Conservation (phyloP, 2,797 vertebrate genomes). For the Bryconaethiops microstoma region DNA sequence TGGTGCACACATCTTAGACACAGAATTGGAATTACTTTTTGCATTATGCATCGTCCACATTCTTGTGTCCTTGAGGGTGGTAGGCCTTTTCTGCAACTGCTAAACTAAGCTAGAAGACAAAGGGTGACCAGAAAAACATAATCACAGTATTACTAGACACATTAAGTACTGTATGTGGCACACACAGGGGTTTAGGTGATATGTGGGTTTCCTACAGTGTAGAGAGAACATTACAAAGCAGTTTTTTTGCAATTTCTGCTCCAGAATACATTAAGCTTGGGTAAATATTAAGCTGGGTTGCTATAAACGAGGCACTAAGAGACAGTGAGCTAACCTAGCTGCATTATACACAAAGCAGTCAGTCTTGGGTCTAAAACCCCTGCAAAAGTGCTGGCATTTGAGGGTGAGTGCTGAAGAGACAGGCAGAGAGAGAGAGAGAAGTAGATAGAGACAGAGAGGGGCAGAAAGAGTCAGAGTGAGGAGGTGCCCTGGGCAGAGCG, state of each 20-base stretch:
- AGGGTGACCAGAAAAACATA: neutral
- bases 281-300: too few species aligned
- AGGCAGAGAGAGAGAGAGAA: too few species aligned
- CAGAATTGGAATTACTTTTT: neutral
- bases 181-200: neutral
- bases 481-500: neutral
- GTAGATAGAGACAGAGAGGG: too few species aligned
- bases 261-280: too few species aligned
- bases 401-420: neutral
- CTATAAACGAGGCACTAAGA: too few species aligned
- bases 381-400: neutral
- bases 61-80: slow-evolving; percentile 13
- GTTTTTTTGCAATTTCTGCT: too few species aligned
- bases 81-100: neutral
- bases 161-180: neutral
- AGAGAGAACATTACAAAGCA: neutral
- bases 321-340: neutral
- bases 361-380: neutral
- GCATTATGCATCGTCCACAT: neutral
- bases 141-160: neutral
- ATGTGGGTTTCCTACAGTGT: neutral
- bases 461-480: too few species aligned
- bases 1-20: slow-evolving; percentile 7
- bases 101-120: neutral
- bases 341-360: neutral